These are phyloP conservation scores for Cataglyphis livida DNA, from an alignment of 2,888 invertebrate genomes.

Conservation along the genomic window DNA sequence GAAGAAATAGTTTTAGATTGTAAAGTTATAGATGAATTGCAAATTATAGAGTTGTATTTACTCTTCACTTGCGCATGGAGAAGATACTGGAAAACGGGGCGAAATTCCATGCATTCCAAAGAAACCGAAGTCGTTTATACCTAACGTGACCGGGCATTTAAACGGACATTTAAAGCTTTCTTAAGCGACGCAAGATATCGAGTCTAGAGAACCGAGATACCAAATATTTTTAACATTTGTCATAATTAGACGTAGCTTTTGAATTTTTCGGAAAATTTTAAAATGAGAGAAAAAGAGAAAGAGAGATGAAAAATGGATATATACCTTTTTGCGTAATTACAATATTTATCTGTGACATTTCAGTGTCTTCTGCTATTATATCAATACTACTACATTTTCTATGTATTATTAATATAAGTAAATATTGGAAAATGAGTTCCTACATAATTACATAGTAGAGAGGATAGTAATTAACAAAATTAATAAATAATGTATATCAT, in stretches of 20 bases:
- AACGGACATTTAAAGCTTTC: conserved; percentile 23
- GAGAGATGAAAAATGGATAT: neutral
- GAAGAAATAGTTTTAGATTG: neutral
- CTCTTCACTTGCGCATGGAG: neutral
- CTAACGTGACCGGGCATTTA: conserved; percentile 58
- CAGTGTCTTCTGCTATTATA: neutral
- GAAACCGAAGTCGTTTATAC: conserved; percentile 32
- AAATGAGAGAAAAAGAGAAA: neutral
- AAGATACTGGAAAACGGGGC: conserved; percentile 34
- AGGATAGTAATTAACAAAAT: neutral
- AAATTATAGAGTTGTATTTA: neutral
- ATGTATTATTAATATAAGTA: neutral
- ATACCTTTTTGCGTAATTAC: neutral
- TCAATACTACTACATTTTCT: neutral
- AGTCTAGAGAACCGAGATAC: neutral
- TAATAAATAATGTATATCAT: neutral
- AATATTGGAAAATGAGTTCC: neutral
- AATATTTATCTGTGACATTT: neutral
- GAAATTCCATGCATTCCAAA: conserved; percentile 58
- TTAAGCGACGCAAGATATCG: neutral
- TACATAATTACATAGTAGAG: neutral
- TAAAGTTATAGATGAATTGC: neutral
- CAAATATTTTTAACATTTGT: conserved; percentile 11
- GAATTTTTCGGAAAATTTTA: neutral
- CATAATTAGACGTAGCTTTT: neutral